phyloP scores from a whole-genome alignment of 2,888 invertebrate genomes.

The Ashinkailepas kermadecensis region DNA sequence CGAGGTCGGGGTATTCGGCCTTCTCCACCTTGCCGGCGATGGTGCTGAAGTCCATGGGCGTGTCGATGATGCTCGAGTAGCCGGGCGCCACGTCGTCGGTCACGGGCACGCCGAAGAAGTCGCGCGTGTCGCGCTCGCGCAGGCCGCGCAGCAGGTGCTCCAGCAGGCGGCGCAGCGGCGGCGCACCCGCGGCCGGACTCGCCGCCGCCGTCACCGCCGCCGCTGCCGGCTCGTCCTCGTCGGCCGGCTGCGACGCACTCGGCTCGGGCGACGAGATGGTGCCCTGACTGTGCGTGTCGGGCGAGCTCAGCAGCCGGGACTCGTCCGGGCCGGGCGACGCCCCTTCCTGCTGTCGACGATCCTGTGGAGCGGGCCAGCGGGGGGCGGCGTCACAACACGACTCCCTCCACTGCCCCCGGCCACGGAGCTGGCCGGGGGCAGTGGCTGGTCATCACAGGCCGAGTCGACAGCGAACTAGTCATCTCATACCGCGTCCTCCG shows the following conservation, averaged over 20 bases:
- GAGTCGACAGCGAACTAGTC: no score
- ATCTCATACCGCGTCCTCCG: no score
- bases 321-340: not conserved
- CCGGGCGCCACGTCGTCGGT: conserved; percentile 94
- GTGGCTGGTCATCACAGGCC: no score
- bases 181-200: not conserved
- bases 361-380: not conserved
- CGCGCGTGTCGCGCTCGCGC: not conserved
- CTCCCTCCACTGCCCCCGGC: not conserved
- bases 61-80: conserved; percentile 48
- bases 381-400: not conserved
- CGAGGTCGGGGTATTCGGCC: conserved; percentile 59
- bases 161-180: conserved; percentile 5
- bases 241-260: not conserved
- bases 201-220: not conserved
- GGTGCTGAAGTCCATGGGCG: conserved; percentile 95
- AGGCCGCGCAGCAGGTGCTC: conserved; percentile 3
- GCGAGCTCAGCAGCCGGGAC: not conserved
- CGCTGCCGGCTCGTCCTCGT: not conserved
- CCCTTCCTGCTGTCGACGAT: not conserved
- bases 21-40: conserved; percentile 91
- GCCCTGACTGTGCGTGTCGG: conserved; percentile 10
- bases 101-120: conserved; percentile 93
- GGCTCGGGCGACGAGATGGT: conserved; percentile 5
- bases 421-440: not conserved